Evolutionary conservation across 2,797 vertebrate species (phyloP).

Genomic region (Arnoldichthys spilopterus): DNA sequence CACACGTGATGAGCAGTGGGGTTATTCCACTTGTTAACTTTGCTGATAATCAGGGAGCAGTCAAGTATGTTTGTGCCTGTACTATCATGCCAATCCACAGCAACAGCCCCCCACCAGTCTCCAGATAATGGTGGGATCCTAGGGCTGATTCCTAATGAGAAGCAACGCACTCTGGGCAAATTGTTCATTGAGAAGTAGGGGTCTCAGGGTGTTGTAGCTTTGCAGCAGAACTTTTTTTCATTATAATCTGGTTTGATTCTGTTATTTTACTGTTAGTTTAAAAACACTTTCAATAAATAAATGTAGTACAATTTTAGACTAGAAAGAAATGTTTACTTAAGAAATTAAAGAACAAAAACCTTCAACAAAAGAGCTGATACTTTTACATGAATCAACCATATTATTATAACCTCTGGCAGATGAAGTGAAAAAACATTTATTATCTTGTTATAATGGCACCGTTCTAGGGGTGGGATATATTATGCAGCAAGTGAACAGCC

Average conservation of each 20-base stretch:
- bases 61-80: slow-evolving; percentile 1
- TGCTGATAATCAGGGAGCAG: slow-evolving; percentile 12
- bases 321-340: neutral
- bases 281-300: neutral
- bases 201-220: neutral
- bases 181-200: neutral
- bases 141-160: slow-evolving; percentile 7
- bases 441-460: too few species aligned
- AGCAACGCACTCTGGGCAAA: slow-evolving; percentile 12
- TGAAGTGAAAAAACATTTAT: too few species aligned
- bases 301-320: neutral
- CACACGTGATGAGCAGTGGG: neutral
- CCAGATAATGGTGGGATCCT: slow-evolving; percentile 20
- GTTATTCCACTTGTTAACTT: slow-evolving; percentile 16
- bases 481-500: too few species aligned
- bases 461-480: too few species aligned
- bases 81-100: neutral
- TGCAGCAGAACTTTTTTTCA: neutral
- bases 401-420: too few species aligned
- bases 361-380: neutral
- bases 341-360: neutral
- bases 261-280: slow-evolving; percentile 7
- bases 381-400: too few species aligned
- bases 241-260: slow-evolving; percentile 12
- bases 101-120: neutral